A percentile compares a stretch with the other conserved stretches of the same genome.
Evolutionary conservation across 1,140 invertebrate genomes (phyloP).

Genomic region (Aphelenchoides besseyi): DNA sequence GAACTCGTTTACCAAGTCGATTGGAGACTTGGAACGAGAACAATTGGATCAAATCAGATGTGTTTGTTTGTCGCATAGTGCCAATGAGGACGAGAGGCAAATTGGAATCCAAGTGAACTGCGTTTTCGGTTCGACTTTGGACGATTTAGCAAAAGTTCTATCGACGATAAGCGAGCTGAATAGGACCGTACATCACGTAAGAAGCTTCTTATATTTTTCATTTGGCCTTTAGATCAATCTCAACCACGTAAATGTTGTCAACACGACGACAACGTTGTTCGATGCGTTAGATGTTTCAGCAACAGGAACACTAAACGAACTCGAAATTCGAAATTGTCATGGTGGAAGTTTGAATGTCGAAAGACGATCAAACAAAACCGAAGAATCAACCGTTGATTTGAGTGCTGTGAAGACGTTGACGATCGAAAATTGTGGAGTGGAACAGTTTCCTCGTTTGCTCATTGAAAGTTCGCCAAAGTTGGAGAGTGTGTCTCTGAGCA

Average conservation of each 20-base stretch:
- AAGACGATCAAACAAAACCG: neutral
- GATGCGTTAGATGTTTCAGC: neutral
- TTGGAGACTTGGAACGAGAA: slow-evolving; percentile 21
- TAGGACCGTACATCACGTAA: slow-evolving; percentile 32
- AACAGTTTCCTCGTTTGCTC: neutral
- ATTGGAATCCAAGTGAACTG: slow-evolving; percentile 35
- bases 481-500: neutral
- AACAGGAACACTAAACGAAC: neutral
- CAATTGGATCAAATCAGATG: slow-evolving; percentile 25
- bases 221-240: slow-evolving; percentile 16
- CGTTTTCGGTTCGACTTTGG: slow-evolving; percentile 48
- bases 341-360: neutral
- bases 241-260: slow-evolving; percentile 9
- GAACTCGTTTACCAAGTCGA: neutral
- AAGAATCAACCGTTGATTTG: neutral
- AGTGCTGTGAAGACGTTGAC: neutral
- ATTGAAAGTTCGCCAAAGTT: neutral
- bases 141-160: slow-evolving; percentile 33
- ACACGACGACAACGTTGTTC: neutral
- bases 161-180: slow-evolving; percentile 26
- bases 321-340: slow-evolving; percentile 7
- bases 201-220: neutral
- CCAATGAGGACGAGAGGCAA: slow-evolving; percentile 6
- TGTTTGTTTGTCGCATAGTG: neutral
- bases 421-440: slow-evolving; percentile 22